Evolutionary conservation across 2,888 invertebrate species (phyloP), one percentile per base, ranked within the genome.

Genomic region (Synanthedon formicaeformis): DNA sequence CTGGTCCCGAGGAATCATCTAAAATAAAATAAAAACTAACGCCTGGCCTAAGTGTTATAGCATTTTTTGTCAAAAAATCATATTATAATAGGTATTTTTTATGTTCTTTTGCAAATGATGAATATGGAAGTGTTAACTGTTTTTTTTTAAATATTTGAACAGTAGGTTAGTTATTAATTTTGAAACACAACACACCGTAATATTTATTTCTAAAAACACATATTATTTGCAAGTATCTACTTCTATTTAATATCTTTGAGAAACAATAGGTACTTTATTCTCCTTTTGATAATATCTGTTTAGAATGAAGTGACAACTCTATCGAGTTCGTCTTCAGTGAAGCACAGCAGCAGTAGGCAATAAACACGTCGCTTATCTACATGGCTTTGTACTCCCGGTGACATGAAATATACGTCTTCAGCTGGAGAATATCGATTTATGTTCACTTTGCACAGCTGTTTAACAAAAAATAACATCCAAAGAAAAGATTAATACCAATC

Each of bases 301-400:
- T 59, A 75, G 64, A 85, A 85, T 0, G 82, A 79, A 40, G 77
- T 69, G 1, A 76, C 75, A 13, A 79, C 75, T 57, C 81, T 73
- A 49, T 85, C 84, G 0, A 86, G 64, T 60, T 86, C 86, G 16
- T 83, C 83, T 58, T 81, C 81, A 0, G 81, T 84, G 54, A 85
- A 86, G 54, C 86, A 86, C 1, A 86, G 60, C 2, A 86, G 58
- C 75, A 86, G 75, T 48, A 84, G 65, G 57, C 86, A 86, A 61
- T 73, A 86, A 1, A 86, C 78, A 41, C 85, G 63, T 4, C 82
- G 75, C 8, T 76, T 71, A 54, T 84, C 85, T 5, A 75, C 58
- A 56, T 78, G 73, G 52, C 73, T 81, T 8, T 69, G 70, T 4
- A 55, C 53, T 16, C 56, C 57, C 3, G 57, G 51, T 1, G 78